Conservation (phyloP, 2,797 vertebrate species). For the Meda fulgida region DNA sequence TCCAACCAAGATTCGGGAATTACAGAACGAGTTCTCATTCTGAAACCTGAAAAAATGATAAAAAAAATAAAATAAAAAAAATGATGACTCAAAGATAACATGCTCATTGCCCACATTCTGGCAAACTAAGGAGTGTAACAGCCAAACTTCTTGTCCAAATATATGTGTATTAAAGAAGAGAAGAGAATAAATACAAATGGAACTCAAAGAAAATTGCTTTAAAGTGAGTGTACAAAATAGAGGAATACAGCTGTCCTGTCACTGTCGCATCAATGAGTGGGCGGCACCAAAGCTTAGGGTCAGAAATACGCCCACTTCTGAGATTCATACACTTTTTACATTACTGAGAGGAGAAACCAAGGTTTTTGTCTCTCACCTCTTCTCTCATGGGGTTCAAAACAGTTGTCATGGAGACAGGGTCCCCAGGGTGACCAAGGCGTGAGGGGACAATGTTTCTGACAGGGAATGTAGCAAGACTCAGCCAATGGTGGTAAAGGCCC, state of each 20-base stretch:
- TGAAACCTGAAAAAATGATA: conserved; percentile 76
- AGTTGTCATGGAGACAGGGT: conserved; percentile 80
- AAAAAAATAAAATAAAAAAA: background rate
- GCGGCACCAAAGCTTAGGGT: background rate
- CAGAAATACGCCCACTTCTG: background rate
- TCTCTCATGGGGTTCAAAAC: conserved; percentile 75
- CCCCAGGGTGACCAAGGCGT: conserved; percentile 83
- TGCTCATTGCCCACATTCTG: background rate
- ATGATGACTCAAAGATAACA: background rate
- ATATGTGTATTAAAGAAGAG: background rate
- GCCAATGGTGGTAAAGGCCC: conserved; percentile 70
- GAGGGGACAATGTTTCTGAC: conserved; percentile 75
- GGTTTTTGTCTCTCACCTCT: conserved; percentile 75
- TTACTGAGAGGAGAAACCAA: background rate
- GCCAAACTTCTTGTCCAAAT: background rate
- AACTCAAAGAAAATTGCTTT: background rate
- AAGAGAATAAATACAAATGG: background rate
- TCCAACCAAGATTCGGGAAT: conserved; percentile 70
- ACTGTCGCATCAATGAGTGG: background rate
- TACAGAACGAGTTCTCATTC: conserved; percentile 77
- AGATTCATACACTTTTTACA: conserved; percentile 6
- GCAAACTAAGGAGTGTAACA: background rate
- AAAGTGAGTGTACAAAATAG: conserved; percentile 3
- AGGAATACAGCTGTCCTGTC: conserved; percentile 7
- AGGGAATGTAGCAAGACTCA: conserved; percentile 79